Percentiles rank a stretch among this genome's conserved stretches.
Conservation (phyloP, 1,140 invertebrate species). For the Cecropterus lyciades region DNA sequence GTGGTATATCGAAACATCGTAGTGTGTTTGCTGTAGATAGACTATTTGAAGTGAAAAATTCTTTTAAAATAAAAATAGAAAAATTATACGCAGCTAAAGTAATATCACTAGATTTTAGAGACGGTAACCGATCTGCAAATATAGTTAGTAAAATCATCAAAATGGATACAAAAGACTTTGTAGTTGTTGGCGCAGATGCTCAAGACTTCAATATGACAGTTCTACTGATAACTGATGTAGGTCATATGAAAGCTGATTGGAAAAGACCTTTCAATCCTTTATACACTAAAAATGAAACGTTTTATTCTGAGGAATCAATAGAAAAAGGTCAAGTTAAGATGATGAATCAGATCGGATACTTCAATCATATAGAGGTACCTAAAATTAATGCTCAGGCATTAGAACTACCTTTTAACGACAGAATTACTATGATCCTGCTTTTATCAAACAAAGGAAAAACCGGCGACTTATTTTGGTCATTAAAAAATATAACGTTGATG, state of each 20-base stretch:
- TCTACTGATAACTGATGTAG: slow-evolving; percentile 87
- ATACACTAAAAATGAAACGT: slow-evolving; percentile 76
- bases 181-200: slow-evolving; percentile 47
- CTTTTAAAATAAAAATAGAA: slow-evolving; percentile 47
- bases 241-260: slow-evolving; percentile 91
- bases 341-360: slow-evolving; percentile 77
- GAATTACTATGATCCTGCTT: slow-evolving; percentile 87
- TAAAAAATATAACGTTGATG: slow-evolving; percentile 80
- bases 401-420: slow-evolving; percentile 87
- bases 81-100: slow-evolving; percentile 49
- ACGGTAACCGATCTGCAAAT: slow-evolving; percentile 41
- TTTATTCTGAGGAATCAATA: slow-evolving; percentile 69
- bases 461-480: slow-evolving; percentile 65
- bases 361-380: slow-evolving; percentile 62
- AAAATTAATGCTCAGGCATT: slow-evolving; percentile 84
- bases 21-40: slow-evolving; percentile 60
- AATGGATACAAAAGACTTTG: slow-evolving; percentile 44
- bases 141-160: slow-evolving; percentile 51
- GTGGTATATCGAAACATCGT: slow-evolving; percentile 38
- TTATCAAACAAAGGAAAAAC: slow-evolving; percentile 80
- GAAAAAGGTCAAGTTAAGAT: slow-evolving; percentile 72
- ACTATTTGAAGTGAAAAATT: slow-evolving; percentile 53
- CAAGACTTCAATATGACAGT: slow-evolving; percentile 82
- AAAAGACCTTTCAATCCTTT: slow-evolving; percentile 85
- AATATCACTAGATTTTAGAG: slow-evolving; percentile 50